Conservation (phyloP, 2,888 invertebrate species). For the Sphinx pinastri region DNA sequence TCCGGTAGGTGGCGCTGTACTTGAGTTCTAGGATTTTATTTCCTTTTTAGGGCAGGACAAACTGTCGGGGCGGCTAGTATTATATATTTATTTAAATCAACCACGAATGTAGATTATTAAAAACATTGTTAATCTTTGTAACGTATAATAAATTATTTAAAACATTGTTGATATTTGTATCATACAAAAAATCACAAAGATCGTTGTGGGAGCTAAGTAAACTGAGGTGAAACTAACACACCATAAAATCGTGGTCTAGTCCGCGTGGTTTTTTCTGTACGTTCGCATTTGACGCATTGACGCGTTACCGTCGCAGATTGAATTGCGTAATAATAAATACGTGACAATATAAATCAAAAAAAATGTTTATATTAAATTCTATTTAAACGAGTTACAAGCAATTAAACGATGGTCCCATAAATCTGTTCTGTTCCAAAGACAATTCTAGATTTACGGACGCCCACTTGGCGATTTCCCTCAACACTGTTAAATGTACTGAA, state of each 20-base stretch:
- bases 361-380: not conserved
- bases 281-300: slow-evolving; percentile 22
- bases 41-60: too few species aligned
- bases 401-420: slow-evolving; percentile 10
- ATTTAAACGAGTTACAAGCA: slow-evolving; percentile 3
- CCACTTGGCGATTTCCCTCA: not conserved
- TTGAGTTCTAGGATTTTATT: too few species aligned
- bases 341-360: slow-evolving; percentile 6
- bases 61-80: too few species aligned
- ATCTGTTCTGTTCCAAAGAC: slow-evolving; percentile 6
- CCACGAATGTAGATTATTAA: not conserved
- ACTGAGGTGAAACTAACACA: slow-evolving; percentile 39
- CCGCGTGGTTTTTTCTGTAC: slow-evolving; percentile 26
- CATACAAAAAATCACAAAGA: slow-evolving; percentile 32
- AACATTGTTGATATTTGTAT: not conserved
- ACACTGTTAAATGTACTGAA: not conserved
- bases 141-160: not conserved
- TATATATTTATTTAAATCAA: not conserved
- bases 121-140: not conserved
- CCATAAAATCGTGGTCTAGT: slow-evolving; percentile 38
- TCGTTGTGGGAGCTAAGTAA: slow-evolving; percentile 35
- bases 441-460: not conserved
- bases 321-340: slow-evolving; percentile 9
- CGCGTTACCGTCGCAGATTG: slow-evolving; percentile 17
- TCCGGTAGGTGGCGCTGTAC: too few species aligned